Evolutionary conservation across 2,797 vertebrate genomes (phyloP).

Genomic region (Pseudomugil gertrudae): DNA sequence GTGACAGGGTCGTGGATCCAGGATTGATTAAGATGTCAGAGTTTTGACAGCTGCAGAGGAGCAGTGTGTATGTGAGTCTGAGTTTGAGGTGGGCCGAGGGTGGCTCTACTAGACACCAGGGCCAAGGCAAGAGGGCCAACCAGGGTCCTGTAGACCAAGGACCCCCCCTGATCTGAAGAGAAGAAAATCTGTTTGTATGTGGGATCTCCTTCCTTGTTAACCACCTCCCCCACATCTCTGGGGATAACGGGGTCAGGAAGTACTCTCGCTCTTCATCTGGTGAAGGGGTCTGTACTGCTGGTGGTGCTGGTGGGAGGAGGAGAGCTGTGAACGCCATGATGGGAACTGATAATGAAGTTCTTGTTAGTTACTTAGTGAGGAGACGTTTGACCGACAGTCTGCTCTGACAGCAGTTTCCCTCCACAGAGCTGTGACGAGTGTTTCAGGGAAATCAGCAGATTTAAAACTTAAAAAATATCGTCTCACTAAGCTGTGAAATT

Average conservation of each 20-base stretch:
- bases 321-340: constrained; percentile 27
- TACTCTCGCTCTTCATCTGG: constrained; percentile 79
- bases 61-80: constrained; percentile 28
- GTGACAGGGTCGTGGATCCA: constrained; percentile 83
- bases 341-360: constrained; percentile 19
- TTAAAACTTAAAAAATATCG: constrained; percentile 40
- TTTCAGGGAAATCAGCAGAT: constrained; percentile 14
- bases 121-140: constrained; percentile 75
- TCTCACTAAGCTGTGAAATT: constrained; percentile 51
- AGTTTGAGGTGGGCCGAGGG: constrained; percentile 49
- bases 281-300: constrained; percentile 46
- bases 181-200: constrained; percentile 73
- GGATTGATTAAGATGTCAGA: constrained; percentile 96
- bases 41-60: constrained; percentile 85
- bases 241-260: constrained; percentile 48
- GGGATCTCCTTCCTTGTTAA: constrained; percentile 69
- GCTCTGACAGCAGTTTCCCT: neutral
- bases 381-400: neutral
- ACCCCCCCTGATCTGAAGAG: constrained; percentile 51
- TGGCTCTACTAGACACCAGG: constrained; percentile 51
- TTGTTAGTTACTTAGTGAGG: neutral
- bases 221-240: constrained; percentile 17
- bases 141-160: constrained; percentile 64
- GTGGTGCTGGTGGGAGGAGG: constrained; percentile 19
- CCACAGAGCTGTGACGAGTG: neutral